phyloP scores from a whole-genome alignment of 2,888 invertebrate species.

The Incurvaria masculella region DNA sequence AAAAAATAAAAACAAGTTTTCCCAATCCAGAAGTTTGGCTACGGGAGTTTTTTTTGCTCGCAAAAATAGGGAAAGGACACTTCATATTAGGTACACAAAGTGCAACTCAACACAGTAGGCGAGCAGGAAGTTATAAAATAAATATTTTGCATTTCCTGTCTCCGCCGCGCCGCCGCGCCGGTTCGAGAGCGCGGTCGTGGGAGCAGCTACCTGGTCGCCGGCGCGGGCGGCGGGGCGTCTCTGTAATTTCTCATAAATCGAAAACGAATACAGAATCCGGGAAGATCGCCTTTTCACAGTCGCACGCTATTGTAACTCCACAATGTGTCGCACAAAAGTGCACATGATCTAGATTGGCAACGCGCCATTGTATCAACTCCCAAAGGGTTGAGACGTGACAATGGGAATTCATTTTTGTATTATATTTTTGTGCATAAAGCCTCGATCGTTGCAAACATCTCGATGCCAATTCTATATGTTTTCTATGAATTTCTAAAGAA shows the following conservation, averaged over 20 bases:
- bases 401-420: not conserved
- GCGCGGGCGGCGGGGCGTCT: slow-evolving; percentile 27
- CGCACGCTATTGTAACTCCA: not conserved
- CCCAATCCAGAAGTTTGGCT: too few species aligned
- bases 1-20: too few species aligned
- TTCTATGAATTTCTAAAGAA: slow-evolving; percentile 55
- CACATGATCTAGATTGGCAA: slow-evolving; percentile 47
- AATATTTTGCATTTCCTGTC: not conserved
- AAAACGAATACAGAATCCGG: slow-evolving; percentile 35
- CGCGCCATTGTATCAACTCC: slow-evolving; percentile 32
- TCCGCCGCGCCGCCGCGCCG: slow-evolving; percentile 17
- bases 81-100: too few species aligned
- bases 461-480: slow-evolving; percentile 43
- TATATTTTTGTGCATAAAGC: slow-evolving; percentile 22
- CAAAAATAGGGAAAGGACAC: too few species aligned
- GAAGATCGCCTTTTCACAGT: slow-evolving; percentile 25
- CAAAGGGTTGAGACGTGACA: slow-evolving; percentile 35
- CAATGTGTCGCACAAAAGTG: slow-evolving; percentile 9
- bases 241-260: slow-evolving; percentile 41
- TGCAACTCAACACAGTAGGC: too few species aligned
- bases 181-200: slow-evolving; percentile 37
- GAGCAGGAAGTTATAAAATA: not conserved
- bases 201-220: slow-evolving; percentile 50
- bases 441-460: slow-evolving; percentile 40
- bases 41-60: too few species aligned